phyloP scores from a whole-genome alignment of 2,888 invertebrate genomes.

The Hecatera dysodea region DNA sequence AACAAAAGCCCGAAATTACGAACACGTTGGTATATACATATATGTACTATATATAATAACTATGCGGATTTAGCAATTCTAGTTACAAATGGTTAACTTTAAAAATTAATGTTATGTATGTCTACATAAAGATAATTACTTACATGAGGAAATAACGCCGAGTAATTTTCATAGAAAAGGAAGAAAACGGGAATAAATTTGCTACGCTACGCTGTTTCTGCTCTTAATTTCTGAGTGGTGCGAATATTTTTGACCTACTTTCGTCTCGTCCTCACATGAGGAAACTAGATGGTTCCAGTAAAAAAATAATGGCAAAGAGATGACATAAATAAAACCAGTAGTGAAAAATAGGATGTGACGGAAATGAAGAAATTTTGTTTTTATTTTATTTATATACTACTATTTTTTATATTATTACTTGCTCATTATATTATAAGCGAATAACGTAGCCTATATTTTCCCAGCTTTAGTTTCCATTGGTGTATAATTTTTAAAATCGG shows the following conservation, averaged over 20 bases:
- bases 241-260: background rate
- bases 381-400: no score
- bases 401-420: no score
- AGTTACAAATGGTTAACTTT: background rate
- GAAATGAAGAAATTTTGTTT: no score
- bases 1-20: background rate
- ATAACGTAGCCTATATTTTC: no score
- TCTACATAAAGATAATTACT: background rate
- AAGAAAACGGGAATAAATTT: background rate
- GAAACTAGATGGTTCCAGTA: constrained; percentile 6
- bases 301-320: background rate
- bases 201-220: background rate
- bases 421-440: no score
- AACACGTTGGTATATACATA: no score
- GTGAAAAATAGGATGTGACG: background rate
- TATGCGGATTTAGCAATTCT: background rate
- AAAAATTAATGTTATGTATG: background rate
- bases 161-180: background rate
- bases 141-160: background rate
- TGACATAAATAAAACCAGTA: background rate
- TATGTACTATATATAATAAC: no score
- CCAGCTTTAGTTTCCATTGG: no score
- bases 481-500: no score
- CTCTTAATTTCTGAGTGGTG: background rate
- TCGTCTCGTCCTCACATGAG: background rate